Evolutionary conservation across 1,140 invertebrate species (phyloP).

Genomic region (Oryzaephilus surinamensis): DNA sequence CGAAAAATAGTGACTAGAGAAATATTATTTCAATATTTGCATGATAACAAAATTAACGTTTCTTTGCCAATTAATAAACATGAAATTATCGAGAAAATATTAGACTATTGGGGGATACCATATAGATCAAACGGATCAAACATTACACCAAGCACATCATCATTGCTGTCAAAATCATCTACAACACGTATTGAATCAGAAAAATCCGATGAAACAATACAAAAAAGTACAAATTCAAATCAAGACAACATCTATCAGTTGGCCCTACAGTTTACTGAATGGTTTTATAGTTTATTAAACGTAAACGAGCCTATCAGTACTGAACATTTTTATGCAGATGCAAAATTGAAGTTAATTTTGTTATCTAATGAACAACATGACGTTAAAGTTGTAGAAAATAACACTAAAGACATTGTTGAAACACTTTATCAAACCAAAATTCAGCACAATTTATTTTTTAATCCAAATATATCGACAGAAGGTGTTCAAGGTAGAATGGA

Average conservation of each 20-base stretch:
- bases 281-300: slow-evolving; percentile 52
- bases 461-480: slow-evolving; percentile 44
- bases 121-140: too few species aligned
- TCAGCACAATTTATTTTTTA: slow-evolving; percentile 44
- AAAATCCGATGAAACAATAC: too few species aligned
- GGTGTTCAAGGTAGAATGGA: slow-evolving; percentile 45
- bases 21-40: slow-evolving; percentile 39
- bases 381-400: slow-evolving; percentile 20
- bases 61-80: slow-evolving; percentile 38
- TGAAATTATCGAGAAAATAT: slow-evolving; percentile 35
- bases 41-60: slow-evolving; percentile 32
- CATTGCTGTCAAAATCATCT: slow-evolving; percentile 1
- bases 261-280: slow-evolving; percentile 44
- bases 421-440: slow-evolving; percentile 32
- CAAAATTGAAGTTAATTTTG: slow-evolving; percentile 21
- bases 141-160: not conserved
- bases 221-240: slow-evolving; percentile 8
- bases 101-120: slow-evolving; percentile 34
- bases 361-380: slow-evolving; percentile 24
- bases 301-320: slow-evolving; percentile 34
- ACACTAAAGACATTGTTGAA: slow-evolving; percentile 29
- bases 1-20: slow-evolving; percentile 39
- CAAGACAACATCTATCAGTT: too few species aligned
- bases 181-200: not conserved
- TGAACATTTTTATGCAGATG: slow-evolving; percentile 48